phyloP scores from a whole-genome alignment of 1,140 invertebrate genomes.

The Tigriopus japonicus region DNA sequence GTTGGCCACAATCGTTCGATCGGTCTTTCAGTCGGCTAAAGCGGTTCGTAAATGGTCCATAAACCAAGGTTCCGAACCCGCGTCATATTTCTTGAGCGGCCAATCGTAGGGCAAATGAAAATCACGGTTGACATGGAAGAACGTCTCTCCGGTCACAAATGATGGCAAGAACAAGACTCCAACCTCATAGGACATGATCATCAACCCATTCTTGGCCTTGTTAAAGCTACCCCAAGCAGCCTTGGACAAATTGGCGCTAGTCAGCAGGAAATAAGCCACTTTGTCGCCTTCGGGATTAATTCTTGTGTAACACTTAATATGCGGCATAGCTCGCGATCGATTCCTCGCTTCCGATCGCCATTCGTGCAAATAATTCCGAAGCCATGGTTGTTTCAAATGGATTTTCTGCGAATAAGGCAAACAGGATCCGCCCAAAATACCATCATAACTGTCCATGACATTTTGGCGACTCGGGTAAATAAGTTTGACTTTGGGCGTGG shows the following conservation, averaged over 20 bases:
- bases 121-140: background rate
- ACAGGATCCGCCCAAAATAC: constrained; percentile 58
- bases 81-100: background rate
- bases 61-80: background rate
- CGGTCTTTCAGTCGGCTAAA: too few species aligned
- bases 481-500: constrained; percentile 19
- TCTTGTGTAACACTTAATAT: constrained; percentile 76
- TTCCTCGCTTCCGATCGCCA: constrained; percentile 51
- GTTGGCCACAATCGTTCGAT: too few species aligned
- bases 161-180: constrained; percentile 73
- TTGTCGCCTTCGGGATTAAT: constrained; percentile 41
- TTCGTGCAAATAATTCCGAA: constrained; percentile 52
- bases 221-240: constrained; percentile 69
- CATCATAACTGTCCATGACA: constrained; percentile 62
- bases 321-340: constrained; percentile 63
- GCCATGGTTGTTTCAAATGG: constrained; percentile 68
- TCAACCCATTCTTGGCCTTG: constrained; percentile 41
- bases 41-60: background rate
- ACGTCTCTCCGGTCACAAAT: constrained; percentile 20
- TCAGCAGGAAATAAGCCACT: constrained; percentile 61
- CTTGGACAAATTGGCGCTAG: constrained; percentile 84
- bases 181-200: constrained; percentile 72
- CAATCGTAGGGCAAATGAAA: background rate
- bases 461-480: constrained; percentile 54
- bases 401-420: constrained; percentile 61